Percentiles rank a stretch among this genome's conserved stretches.
phyloP scores from a whole-genome alignment of 1,140 invertebrate genomes.

The Meloidogyne floridensis region DNA sequence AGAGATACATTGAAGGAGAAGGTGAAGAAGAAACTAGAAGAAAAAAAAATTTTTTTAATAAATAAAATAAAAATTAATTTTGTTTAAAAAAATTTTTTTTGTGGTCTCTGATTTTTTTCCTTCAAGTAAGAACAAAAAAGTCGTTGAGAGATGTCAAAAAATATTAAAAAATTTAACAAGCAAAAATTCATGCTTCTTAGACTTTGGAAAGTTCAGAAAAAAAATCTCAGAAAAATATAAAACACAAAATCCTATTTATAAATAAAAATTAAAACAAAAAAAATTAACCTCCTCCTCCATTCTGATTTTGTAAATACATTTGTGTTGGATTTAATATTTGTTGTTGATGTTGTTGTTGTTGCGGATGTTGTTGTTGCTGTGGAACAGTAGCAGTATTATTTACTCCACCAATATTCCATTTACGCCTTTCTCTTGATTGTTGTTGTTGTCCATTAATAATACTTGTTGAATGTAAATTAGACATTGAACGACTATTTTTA shows the following conservation, averaged over 20 bases:
- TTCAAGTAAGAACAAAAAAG: too few species aligned
- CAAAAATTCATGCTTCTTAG: too few species aligned
- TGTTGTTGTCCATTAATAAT: neutral
- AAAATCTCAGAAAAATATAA: too few species aligned
- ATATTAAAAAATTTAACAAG: neutral
- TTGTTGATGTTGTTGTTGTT: neutral
- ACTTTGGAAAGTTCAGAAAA: too few species aligned
- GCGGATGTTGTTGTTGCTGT: neutral
- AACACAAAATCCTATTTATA: too few species aligned
- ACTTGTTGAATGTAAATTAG: conserved; percentile 42
- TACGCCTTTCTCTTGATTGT: conserved; percentile 30
- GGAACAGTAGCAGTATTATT: neutral
- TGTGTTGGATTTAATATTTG: neutral
- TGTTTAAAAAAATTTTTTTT: too few species aligned
- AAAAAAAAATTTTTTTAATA: too few species aligned
- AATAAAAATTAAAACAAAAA: neutral
- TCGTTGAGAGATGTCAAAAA: neutral
- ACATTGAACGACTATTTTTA: conserved; percentile 47
- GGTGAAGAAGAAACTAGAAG: neutral
- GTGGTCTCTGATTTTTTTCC: too few species aligned
- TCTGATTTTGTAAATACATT: neutral
- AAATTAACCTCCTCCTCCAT: neutral
- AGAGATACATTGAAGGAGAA: neutral
- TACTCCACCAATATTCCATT: conserved; percentile 34
- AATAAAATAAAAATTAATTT: too few species aligned